Evolutionary conservation across 2,113 vertebrate genomes (phyloP).

Genomic region (Gorsachius goisagi): DNA sequence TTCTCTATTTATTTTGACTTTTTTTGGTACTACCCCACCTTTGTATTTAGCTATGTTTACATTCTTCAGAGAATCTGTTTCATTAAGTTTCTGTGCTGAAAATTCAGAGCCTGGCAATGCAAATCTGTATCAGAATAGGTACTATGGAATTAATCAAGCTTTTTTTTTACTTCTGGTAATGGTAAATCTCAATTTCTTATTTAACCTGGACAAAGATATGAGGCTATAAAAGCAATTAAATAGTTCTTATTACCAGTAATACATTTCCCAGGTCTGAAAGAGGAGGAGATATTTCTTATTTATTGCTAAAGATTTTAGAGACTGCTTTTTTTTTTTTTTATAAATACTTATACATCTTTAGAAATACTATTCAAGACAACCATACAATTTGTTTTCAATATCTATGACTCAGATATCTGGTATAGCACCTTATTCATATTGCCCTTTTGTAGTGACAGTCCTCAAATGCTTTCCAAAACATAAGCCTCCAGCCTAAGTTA

Average conservation of each 20-base stretch:
- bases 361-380: not conserved
- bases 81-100: not conserved
- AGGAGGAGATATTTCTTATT: not conserved
- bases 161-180: not conserved
- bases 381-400: not conserved
- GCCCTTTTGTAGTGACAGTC: not conserved
- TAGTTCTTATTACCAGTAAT: not conserved
- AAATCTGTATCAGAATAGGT: not conserved
- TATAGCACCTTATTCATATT: not conserved
- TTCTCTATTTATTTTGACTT: not conserved
- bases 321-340: not conserved
- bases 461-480: not conserved
- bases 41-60: not conserved
- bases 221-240: not conserved
- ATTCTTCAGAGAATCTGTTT: not conserved
- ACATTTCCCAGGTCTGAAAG: not conserved
- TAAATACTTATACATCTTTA: not conserved
- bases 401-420: not conserved
- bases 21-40: not conserved
- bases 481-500: not conserved
- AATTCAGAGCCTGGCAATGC: not conserved
- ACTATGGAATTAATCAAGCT: not conserved
- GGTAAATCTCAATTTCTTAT: not conserved
- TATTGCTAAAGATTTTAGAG: not conserved
- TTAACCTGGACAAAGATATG: not conserved